phyloP scores from a whole-genome alignment of 2,113 vertebrate species.

The Austrofundulus limnaeus region DNA sequence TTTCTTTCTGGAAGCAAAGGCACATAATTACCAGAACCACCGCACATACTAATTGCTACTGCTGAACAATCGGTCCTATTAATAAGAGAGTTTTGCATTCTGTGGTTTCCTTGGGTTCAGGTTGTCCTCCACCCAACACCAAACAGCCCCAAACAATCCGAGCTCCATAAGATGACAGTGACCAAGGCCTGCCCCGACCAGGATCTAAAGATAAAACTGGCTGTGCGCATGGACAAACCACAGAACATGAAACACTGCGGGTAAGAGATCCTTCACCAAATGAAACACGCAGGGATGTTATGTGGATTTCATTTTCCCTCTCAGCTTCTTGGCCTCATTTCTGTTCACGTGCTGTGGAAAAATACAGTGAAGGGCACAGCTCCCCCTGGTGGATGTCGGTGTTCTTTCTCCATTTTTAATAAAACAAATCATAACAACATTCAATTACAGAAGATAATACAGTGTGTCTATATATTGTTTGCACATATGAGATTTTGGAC shows the following conservation, averaged over 20 bases:
- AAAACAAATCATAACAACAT: not conserved
- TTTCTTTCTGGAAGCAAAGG: slow-evolving; percentile 27
- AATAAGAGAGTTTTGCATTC: slow-evolving; percentile 5
- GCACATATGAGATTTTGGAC: too few relatives aligned
- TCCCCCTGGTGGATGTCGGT: slow-evolving; percentile 65
- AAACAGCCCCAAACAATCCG: slow-evolving; percentile 96
- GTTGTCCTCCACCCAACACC: slow-evolving; percentile 97
- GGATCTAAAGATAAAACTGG: slow-evolving; percentile 97
- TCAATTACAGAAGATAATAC: not conserved
- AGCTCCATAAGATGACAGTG: slow-evolving; percentile 98
- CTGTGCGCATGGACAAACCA: slow-evolving; percentile 98
- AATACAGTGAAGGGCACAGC: slow-evolving; percentile 61
- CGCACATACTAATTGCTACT: slow-evolving; percentile 35
- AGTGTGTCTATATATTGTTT: too few relatives aligned
- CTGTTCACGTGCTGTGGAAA: slow-evolving; percentile 63
- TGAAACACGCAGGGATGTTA: not conserved
- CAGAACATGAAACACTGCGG: slow-evolving; percentile 99
- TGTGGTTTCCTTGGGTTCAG: slow-evolving; percentile 53
- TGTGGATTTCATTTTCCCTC: slow-evolving; percentile 33
- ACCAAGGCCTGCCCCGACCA: slow-evolving; percentile 98
- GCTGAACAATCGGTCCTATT: slow-evolving; percentile 11
- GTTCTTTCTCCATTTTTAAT: slow-evolving; percentile 4
- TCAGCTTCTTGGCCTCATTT: slow-evolving; percentile 73
- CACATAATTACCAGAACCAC: slow-evolving; percentile 18
- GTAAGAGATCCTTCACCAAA: slow-evolving; percentile 73